These are phyloP conservation scores for Galerucella calmariensis DNA, from an alignment of 2,888 invertebrate genomes.

Conservation along the genomic window DNA sequence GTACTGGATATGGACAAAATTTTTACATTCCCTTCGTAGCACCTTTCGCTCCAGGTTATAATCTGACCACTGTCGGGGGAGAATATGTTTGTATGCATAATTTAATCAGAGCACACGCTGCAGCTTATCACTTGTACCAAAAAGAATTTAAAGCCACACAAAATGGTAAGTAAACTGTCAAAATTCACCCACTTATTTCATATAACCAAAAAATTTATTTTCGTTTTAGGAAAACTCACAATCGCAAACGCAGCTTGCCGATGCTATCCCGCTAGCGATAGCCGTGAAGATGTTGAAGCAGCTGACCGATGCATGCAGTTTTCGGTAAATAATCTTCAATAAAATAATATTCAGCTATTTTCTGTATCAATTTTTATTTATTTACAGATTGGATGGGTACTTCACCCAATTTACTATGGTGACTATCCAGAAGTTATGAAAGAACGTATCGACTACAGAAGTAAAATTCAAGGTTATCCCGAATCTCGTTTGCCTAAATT, in stretches of 20 bases:
- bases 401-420: constrained; percentile 73
- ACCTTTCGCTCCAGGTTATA: constrained; percentile 21
- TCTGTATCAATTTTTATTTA: neutral
- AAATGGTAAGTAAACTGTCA: constrained; percentile 38
- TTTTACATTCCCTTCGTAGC: neutral
- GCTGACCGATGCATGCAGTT: constrained; percentile 64
- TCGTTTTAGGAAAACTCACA: constrained; percentile 62
- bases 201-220: neutral
- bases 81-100: constrained; percentile 71
- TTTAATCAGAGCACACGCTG: constrained; percentile 64
- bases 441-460: constrained; percentile 68
- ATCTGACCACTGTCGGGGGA: constrained; percentile 8
- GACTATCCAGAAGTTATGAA: constrained; percentile 76
- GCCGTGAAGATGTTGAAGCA: constrained; percentile 66
- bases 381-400: constrained; percentile 45
- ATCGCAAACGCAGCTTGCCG: constrained; percentile 69
- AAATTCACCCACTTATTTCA: neutral
- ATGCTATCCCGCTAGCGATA: constrained; percentile 67
- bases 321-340: constrained; percentile 24
- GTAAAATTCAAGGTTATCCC: constrained; percentile 69
- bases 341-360: neutral
- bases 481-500: constrained; percentile 74
- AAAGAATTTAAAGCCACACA: constrained; percentile 58
- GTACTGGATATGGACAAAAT: constrained; percentile 41
- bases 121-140: constrained; percentile 62